phyloP scores from a whole-genome alignment of 1,140 invertebrate genomes.

The Achroia grisella region DNA sequence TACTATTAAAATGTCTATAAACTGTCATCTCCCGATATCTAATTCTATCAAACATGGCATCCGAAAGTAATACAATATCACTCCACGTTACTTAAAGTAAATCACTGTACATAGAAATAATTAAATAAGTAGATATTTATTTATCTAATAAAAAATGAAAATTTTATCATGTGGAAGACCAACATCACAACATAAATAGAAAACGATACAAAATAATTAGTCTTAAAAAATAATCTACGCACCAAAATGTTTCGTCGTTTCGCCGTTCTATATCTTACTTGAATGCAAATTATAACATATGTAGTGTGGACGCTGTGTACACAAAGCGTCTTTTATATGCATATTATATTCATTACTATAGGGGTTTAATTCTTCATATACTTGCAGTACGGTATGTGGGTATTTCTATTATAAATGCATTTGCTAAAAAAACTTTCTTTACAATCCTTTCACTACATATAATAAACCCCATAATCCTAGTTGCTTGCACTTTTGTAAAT shows the following conservation, averaged over 20 bases:
- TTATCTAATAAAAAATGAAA: slow-evolving; percentile 44
- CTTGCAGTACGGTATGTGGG: no score
- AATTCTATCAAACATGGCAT: slow-evolving; percentile 37
- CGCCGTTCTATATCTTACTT: no score
- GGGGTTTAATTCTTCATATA: no score
- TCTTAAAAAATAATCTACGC: slow-evolving; percentile 37
- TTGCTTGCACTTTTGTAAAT: no score
- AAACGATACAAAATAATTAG: slow-evolving; percentile 43
- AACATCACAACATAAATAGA: slow-evolving; percentile 71
- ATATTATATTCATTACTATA: no score
- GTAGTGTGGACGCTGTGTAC: no score
- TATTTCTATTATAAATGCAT: no score
- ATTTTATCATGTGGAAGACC: slow-evolving; percentile 63
- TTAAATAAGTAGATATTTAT: slow-evolving; percentile 62
- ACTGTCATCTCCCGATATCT: neutral
- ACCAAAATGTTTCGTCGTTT: slow-evolving; percentile 14
- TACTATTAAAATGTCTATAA: slow-evolving; percentile 10
- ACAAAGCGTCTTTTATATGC: no score
- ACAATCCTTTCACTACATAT: no score
- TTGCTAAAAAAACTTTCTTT: no score
- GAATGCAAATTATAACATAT: no score
- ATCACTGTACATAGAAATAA: slow-evolving; percentile 52
- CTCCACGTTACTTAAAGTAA: slow-evolving; percentile 35
- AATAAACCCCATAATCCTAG: no score
- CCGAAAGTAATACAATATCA: slow-evolving; percentile 31